Evolutionary conservation across 2,113 vertebrate species (phyloP), one percentile per base, ranked within the genome.

Genomic region (Gambusia affinis): DNA sequence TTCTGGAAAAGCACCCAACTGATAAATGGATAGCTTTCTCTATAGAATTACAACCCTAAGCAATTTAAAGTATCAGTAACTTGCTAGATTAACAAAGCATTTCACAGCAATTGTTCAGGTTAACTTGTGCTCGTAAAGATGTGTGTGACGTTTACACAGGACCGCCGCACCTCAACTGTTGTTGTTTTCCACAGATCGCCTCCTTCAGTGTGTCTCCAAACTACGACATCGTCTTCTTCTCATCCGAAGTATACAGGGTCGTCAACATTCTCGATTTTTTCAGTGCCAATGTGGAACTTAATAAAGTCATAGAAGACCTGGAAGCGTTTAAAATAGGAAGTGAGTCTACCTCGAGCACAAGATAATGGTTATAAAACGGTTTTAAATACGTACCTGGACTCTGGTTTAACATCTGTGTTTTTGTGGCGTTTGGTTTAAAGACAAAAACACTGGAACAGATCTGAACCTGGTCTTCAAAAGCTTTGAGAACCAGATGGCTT

Each of bases 211-310:
- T 92, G 60, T 75, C 54, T 63, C 94, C 95, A 57, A 95, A 94
- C 72, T 95, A 95, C 78, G 92, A 94, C 17, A 85, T 95, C 8
- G 0, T 83, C 8, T 88, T 94, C 65, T 95, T 95, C 84, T 90
- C 95, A 28, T 81, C 94, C 10, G 69, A 90, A 0, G 8, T 90
- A 6, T 4, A 0, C 0, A 8, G 67, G 54, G 64, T 92, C 54
- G 81, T 88, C 60, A 79, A 63, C 27, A 94, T 95, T 73, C 4
- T 73, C 1, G 68, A 93, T 31, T 88, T 85, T 63, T 60, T 82
- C 3, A 70, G 60, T 0, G 0, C 1, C 0, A 35, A 10, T 2
- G 1, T 11, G 24, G 0, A 3, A 2, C 61, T 54, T 10, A 19
- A 0, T 0, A 0, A 30, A 0, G 4, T 87, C 19, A 12, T 69